Conservation (phyloP, 2,113 vertebrate species). For the Phaethornis superciliosus region DNA sequence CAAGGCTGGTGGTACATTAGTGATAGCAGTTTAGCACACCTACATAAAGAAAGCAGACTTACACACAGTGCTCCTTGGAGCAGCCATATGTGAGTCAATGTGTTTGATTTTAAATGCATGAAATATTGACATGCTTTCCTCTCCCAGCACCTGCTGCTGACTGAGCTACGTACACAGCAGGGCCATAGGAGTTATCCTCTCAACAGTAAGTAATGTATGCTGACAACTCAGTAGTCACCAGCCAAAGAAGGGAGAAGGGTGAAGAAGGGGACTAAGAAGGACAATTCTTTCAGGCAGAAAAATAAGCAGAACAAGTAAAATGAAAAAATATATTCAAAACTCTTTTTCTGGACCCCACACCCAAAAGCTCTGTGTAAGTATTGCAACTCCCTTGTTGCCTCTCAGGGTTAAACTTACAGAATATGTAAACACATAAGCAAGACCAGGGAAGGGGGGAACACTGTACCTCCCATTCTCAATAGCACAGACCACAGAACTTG, state of each 20-base stretch:
- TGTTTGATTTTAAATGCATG: constrained; percentile 47
- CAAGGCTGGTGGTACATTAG: background rate
- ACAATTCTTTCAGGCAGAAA: constrained; percentile 5
- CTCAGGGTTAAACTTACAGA: background rate
- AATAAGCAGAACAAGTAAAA: background rate
- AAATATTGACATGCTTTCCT: constrained; percentile 48
- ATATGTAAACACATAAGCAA: background rate
- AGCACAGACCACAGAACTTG: background rate
- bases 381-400: background rate
- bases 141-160: constrained; percentile 50
- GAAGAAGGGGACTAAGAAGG: constrained; percentile 8
- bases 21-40: background rate
- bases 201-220: constrained; percentile 51
- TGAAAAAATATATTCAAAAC: background rate
- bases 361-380: background rate
- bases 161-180: background rate
- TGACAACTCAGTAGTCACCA: constrained; percentile 35
- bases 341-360: rapidly evolving
- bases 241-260: background rate
- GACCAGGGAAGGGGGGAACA: rapidly evolving
- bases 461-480: background rate
- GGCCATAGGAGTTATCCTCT: constrained; percentile 21
- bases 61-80: background rate
- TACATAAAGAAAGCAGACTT: background rate
- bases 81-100: constrained; percentile 9